Evolutionary conservation across 1,140 invertebrate genomes (phyloP), one percentile per base, ranked within the genome.

Genomic region (Antheraea mylitta): DNA sequence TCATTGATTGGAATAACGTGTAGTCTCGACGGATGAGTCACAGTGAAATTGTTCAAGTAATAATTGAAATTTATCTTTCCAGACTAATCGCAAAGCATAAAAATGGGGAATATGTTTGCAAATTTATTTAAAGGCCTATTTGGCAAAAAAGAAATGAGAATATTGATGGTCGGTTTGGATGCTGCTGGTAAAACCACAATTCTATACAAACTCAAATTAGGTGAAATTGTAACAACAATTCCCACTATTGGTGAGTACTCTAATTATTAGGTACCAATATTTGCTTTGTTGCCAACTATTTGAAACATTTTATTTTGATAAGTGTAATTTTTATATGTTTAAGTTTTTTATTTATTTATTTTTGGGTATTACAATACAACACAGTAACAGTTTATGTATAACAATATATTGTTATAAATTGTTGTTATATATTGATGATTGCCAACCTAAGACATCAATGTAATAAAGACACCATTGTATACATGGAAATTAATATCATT

Each of bases 161-260:
- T 99, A 96, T 95, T 99, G 92, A 99, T 99, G 98, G 98, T 96
- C 79, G 98, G 98, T 86, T 95, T 99, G 78, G 99, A 99, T 95
- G 98, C 98, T 85, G 99, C 99, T 93, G 99, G 99, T 94, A 99
- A 99, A 96, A 99, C 99, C 85, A 99, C 99, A 93, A 99, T 99
- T 93, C 95, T 99, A 93, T 99, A 99, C 95, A 99, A 99, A 96
- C 95, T 99, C 90, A 99, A 99, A 96, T 96, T 99, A 94, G 98
- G 98, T 91, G 99, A 99, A 97, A 99, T 99, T 94, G 98, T 99
- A 82, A 99, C 98, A 89, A 99, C 99, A 84, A 99, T 99, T 95
- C 99, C 98, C 80, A 99, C 99, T 81, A 99, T 99, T 95, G 98
- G 98, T 98, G 91, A 96, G 95, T 93, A 72, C 42, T 6, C 38